Evolutionary conservation across 2,888 invertebrate species (phyloP), one percentile per base, ranked within the genome.

Genomic region (Sinohyriopsis cumingii): DNA sequence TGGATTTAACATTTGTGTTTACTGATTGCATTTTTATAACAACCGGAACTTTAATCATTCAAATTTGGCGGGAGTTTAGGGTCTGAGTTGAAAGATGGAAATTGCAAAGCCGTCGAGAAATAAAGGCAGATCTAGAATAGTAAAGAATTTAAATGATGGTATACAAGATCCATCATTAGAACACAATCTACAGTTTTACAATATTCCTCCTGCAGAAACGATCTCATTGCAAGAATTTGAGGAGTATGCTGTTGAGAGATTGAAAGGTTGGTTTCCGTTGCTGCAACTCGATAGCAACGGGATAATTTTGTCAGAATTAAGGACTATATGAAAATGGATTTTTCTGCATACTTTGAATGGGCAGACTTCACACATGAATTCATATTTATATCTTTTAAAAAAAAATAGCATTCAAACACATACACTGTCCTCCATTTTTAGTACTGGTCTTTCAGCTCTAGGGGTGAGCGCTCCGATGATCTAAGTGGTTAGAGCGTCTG

Each of bases 151-250:
- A 63, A 66, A 63, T 53, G n/a, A 33, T 12, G 20, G 33, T 62
- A 3, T 45, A 15, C 64, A 69, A 33, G 55, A 60, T 59, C 57
- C 63, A 24, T 63, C 59, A 55, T 65, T 64, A 53, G 55, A 67
- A 59, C 63, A 64, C 53, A 67, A 71, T 24, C 76, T 89, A 19
- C 87, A 87, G 71, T 92, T 98, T 87, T 98, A 97, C 86, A 92
- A 92, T 82, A 85, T 92, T 54, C 94, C 95, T 54, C 98, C 98
- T 9, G 91, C 88, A 54, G 93, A 93, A 74, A 93, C 93, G 70
- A 93, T 97, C 73, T 92, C 93, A 68, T 91, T 98, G 28, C 92
- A 94, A 75, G 96, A 97, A 89, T 97, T 98, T 90, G 96, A 97
- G 91, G 94, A 94, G 63, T 92, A 95, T 80, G 96, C 97, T 3